Percentiles rank a stretch among this genome's conserved stretches.
phyloP scores from a whole-genome alignment of 2,888 invertebrate genomes.

The Lumbricus terrestris region DNA sequence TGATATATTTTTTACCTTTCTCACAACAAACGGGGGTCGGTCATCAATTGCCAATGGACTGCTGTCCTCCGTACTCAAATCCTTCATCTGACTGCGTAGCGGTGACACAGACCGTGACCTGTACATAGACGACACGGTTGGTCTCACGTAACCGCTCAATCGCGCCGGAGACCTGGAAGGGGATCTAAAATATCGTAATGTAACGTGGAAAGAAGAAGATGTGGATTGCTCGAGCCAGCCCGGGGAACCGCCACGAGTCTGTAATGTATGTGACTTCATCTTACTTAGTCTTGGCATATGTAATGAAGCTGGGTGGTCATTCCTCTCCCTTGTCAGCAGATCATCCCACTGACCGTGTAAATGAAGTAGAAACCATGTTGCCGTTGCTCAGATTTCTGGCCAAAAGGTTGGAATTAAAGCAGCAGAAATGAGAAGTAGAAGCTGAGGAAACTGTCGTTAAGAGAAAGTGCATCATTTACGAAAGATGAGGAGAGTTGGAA shows the following conservation, averaged over 20 bases:
- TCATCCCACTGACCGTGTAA: no score
- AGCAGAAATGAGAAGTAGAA: no score
- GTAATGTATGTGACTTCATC: background rate
- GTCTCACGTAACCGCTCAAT: background rate
- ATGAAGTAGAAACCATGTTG: no score
- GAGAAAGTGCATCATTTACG: no score
- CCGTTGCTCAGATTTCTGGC: no score
- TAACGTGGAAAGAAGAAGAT: background rate
- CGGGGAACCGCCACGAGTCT: background rate
- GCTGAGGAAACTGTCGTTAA: no score
- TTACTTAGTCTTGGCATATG: background rate
- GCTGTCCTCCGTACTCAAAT: background rate
- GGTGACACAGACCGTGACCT: slow-evolving; percentile 4
- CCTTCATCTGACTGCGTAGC: background rate
- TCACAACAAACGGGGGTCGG: background rate
- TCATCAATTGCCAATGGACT: background rate
- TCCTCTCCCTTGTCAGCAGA: background rate
- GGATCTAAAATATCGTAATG: background rate
- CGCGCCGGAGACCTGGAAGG: background rate
- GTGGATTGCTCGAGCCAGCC: background rate
- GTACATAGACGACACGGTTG: slow-evolving; percentile 5
- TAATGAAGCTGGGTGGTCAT: background rate
- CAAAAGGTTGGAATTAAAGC: no score
- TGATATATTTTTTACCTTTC: background rate
- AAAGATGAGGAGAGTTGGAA: no score